Base-by-base conservation (phyloP, 2,888 invertebrate genomes). In the Rhagonycha lutea region DNA sequence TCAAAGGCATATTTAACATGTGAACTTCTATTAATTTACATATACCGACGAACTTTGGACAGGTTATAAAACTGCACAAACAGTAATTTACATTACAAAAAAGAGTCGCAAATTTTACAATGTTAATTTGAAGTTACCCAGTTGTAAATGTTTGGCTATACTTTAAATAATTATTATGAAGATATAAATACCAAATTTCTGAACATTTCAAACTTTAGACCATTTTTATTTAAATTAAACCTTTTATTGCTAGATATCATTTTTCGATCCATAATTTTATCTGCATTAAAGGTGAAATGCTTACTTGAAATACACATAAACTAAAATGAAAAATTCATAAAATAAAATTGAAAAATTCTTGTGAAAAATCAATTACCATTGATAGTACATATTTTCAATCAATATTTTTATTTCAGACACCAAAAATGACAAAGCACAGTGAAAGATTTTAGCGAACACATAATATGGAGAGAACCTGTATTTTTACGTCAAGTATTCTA, bases 271-370 rank as follows among this genome's bases (percentile, higher is more conserved):
- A 62, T 32, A 62, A 73, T 29, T 32, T 69, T 69, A 68, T 12
- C 24, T 32, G 28, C 69, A 29, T 62, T 62, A 73, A 69, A 69
- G 47, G 69, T 29, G 63, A 26, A 62, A 61, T 61, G 68, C 60
- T 47, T 73, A 63, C 69, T 32, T 65, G 63, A 23, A 32, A 29
- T 28, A 29, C 14, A 74, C 67, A 70, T 68, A 74, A 70, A 32
- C 61, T 18, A 32, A 61, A 70, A 70, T 74, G 70, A 74, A 74
- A 74, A 70, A 70, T 70, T 74, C 70, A 70, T 70, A 73, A 60
- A 60, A 61, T 23, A 14, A 68, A 74, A 74, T 74, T 74, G 74
- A 74, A 74, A 74, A 74, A 70, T 74, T 74, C 74, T 70, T 70
- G 70, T 61, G 74, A 32, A 73, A 68, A 73, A 73, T 69, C 69